phyloP scores from a whole-genome alignment of 2,797 vertebrate genomes.

The Gobionotothen gibberifrons region DNA sequence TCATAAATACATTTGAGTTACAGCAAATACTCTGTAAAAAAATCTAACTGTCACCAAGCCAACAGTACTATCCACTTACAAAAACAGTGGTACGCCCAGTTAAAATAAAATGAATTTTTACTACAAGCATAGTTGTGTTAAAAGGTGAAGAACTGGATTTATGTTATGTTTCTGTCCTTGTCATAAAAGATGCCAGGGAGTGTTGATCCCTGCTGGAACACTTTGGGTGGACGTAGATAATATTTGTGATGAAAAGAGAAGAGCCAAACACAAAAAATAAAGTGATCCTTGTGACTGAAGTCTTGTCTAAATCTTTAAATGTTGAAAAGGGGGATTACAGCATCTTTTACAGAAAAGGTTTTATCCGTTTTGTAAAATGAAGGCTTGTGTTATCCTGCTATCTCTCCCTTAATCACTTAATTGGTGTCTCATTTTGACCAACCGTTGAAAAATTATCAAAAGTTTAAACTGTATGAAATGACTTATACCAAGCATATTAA shows the following conservation, averaged over 20 bases:
- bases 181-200: slow-evolving; percentile 45
- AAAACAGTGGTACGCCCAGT: slow-evolving; percentile 14
- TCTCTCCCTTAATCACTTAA: slow-evolving; percentile 1
- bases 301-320: slow-evolving; percentile 56
- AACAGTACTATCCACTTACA: slow-evolving; percentile 38
- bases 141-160: slow-evolving; percentile 55
- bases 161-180: slow-evolving; percentile 60
- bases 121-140: slow-evolving; percentile 33
- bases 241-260: slow-evolving; percentile 67
- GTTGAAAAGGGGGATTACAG: slow-evolving; percentile 7
- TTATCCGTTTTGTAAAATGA: slow-evolving; percentile 20
- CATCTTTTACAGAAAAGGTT: slow-evolving; percentile 15
- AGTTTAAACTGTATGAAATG: slow-evolving; percentile 16
- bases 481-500: slow-evolving; percentile 38
- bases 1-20: slow-evolving; percentile 22
- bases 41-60: slow-evolving; percentile 31
- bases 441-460: slow-evolving; percentile 5
- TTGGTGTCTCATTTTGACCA: slow-evolving; percentile 27
- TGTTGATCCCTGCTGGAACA: slow-evolving; percentile 42
- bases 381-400: slow-evolving; percentile 23
- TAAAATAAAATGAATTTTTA: slow-evolving; percentile 46
- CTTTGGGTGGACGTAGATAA: slow-evolving; percentile 53
- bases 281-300: slow-evolving; percentile 72
- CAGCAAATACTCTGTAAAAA: slow-evolving; percentile 35
- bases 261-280: slow-evolving; percentile 68